Evolutionary conservation across 2,888 invertebrate species (phyloP).

Genomic region (Girardia tigrina): DNA sequence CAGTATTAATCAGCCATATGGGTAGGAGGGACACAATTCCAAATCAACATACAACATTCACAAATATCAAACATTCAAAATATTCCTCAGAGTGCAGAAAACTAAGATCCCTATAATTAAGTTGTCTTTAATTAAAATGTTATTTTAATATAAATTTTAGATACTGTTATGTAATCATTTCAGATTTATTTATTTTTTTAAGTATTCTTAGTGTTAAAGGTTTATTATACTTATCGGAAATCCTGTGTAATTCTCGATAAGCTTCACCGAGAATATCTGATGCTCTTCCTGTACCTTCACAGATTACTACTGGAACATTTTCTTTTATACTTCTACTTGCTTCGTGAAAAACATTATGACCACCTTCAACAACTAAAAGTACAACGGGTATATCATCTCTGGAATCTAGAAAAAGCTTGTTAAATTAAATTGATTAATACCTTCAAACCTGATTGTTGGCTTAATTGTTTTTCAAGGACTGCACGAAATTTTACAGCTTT

Average conservation of each 20-base stretch:
- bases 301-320: constrained; percentile 49
- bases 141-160: too few relatives aligned
- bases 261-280: constrained; percentile 46
- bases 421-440: neutral
- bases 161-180: too few relatives aligned
- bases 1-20: too few relatives aligned
- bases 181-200: too few relatives aligned
- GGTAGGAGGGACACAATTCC: too few relatives aligned
- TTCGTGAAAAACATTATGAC: constrained; percentile 47
- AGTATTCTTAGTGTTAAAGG: too few relatives aligned
- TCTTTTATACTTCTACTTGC: constrained; percentile 44
- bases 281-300: constrained; percentile 50
- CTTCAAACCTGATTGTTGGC: constrained; percentile 30
- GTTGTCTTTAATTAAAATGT: too few relatives aligned
- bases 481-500: constrained; percentile 42
- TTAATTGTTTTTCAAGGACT: constrained; percentile 43
- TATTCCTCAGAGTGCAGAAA: too few relatives aligned
- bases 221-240: neutral
- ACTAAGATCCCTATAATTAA: too few relatives aligned
- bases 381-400: constrained; percentile 47
- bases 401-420: neutral
- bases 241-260: neutral
- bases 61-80: too few relatives aligned
- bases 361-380: constrained; percentile 50
- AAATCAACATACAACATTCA: too few relatives aligned